A percentile compares a stretch with the other conserved stretches of the same genome.
Conservation (phyloP, 2,797 vertebrate genomes). For the Halcyon leucocephala region DNA sequence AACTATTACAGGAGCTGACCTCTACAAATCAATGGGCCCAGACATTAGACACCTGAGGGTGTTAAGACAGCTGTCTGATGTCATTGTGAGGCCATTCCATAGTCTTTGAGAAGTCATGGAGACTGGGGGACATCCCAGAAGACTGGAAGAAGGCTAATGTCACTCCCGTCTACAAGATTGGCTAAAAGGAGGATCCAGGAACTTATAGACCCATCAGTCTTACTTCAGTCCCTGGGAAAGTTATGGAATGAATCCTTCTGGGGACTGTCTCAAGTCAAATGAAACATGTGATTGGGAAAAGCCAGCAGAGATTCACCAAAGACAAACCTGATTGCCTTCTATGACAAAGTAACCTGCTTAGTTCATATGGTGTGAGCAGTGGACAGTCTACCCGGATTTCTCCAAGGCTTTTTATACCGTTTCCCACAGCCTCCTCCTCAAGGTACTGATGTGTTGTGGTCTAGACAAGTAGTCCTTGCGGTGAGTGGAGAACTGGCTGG, state of each 20-base stretch:
- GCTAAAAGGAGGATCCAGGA: neutral
- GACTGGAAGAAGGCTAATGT: neutral
- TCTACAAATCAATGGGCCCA: neutral
- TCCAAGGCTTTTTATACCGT: neutral
- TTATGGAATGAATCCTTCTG: neutral
- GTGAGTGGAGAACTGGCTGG: neutral
- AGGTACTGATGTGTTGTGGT: neutral
- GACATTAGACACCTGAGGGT: neutral
- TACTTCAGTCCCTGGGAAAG: neutral
- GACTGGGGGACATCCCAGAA: neutral
- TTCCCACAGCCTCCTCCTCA: neutral
- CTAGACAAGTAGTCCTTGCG: neutral
- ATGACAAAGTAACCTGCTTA: neutral
- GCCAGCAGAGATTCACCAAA: neutral
- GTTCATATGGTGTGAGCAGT: neutral
- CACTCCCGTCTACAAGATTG: neutral
- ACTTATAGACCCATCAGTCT: neutral
- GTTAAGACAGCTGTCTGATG: neutral
- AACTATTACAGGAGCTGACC: neutral
- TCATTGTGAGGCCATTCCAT: neutral
- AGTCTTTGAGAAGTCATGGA: neutral
- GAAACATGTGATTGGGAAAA: neutral
- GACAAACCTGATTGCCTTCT: neutral
- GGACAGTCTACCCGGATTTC: neutral
- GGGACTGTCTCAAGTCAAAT: neutral